phyloP scores from a whole-genome alignment of 2,797 vertebrate genomes.

The Peromyscus melanophrys region DNA sequence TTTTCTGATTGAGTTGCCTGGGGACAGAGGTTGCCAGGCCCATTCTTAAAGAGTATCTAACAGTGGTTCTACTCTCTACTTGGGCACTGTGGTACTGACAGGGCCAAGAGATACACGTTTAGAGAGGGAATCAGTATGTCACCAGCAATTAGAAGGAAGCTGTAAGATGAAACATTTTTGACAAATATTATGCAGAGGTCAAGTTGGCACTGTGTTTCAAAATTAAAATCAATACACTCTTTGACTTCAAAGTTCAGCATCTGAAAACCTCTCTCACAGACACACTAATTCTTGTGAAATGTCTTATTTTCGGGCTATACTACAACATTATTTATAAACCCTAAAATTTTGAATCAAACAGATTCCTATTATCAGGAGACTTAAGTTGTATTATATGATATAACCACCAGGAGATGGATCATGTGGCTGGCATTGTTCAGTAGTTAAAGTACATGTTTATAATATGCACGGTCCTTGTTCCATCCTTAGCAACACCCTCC shows the following conservation, averaged over 20 bases:
- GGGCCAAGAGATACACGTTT: background rate
- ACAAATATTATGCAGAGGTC: background rate
- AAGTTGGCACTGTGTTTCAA: background rate
- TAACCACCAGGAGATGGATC: background rate
- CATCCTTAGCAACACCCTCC: background rate
- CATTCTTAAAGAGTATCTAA: background rate
- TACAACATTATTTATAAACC: slow-evolving; percentile 35
- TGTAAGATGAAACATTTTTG: background rate
- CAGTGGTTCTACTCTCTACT: background rate
- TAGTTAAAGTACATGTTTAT: background rate
- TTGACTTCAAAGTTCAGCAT: slow-evolving; percentile 32
- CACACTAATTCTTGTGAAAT: background rate
- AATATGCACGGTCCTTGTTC: background rate
- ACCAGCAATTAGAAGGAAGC: background rate
- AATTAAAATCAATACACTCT: background rate
- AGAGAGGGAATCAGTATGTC: background rate
- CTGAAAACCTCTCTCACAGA: slow-evolving; percentile 12
- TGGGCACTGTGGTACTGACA: background rate
- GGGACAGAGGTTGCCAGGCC: background rate
- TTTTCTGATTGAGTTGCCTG: background rate
- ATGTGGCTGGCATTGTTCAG: too few relatives aligned
- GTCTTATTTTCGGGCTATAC: background rate
- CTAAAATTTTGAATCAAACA: background rate
- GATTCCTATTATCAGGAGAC: background rate
- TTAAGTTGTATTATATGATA: background rate